Evolutionary conservation across 2,113 vertebrate genomes (phyloP), one percentile per base, ranked within the genome.

Genomic region (Mirza zaza): DNA sequence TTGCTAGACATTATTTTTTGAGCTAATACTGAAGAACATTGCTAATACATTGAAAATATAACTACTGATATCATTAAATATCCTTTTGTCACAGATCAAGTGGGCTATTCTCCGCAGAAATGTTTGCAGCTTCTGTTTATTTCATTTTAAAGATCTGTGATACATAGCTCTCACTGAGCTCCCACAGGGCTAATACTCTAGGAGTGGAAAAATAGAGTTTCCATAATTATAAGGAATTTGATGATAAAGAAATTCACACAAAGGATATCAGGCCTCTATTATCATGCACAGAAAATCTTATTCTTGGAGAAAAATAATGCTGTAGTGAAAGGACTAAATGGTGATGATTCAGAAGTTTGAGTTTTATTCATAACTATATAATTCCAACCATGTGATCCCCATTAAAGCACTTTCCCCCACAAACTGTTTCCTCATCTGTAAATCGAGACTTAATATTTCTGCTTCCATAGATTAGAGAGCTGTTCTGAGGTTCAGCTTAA

Each of bases 171-270:
- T 70, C 13, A 45, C 12, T 65, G 17, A 36, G 20, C 39, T 90
- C 57, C 76, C 45, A 84, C n/a, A 71, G 57, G 25, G 36, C 21
- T 79, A 90, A 91, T 87, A 42, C 18, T 84, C 59, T 70, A 52
- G 25, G 39, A 80, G 59, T 57, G 29, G 42, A 97, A 94, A 94
- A 93, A 77, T 50, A 52, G 25, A 65, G 93, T 92, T 70, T 87
- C 12, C 45, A 42, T 86, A 95, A 92, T 83, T 95, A 71, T 20
- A 90, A 87, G 39, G 9, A 55, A 9, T 80, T 84, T 87, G 12
- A 92, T 65, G 48, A 80, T 75, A 94, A 94, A 96, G 57, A 87
- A 75, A 80, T 20, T 89, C 21, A 86, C 18, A 70, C 50, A 96
- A 84, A 75, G 45, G 50, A 45, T 29, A 57, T 36, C 32, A 87